phyloP scores from a whole-genome alignment of 2,113 vertebrate species.

The Maccullochella peelii region DNA sequence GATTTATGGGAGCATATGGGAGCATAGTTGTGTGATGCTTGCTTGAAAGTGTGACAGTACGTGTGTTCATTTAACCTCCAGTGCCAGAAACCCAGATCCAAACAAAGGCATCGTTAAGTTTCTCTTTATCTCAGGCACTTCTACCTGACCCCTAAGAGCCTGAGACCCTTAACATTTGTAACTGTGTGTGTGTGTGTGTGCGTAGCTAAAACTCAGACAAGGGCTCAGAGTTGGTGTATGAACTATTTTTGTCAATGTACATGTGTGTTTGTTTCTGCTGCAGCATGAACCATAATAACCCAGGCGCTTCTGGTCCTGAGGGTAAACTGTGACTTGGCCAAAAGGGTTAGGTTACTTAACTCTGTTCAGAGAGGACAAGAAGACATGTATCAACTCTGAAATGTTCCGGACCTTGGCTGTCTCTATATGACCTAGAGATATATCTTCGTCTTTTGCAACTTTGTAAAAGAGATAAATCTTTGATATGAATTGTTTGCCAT shows the following conservation, averaged over 20 bases:
- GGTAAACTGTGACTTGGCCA: background rate
- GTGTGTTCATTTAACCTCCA: constrained; percentile 11
- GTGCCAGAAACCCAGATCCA: background rate
- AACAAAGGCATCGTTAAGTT: constrained; percentile 9
- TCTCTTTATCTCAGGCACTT: background rate
- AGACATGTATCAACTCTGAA: constrained; percentile 9
- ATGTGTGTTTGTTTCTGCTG: background rate
- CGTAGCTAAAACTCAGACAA: background rate
- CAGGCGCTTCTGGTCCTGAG: background rate
- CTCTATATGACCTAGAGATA: background rate
- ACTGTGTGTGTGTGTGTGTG: background rate
- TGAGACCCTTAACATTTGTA: background rate
- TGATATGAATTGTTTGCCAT: background rate
- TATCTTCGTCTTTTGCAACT: constrained; percentile 16
- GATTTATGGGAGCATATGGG: background rate
- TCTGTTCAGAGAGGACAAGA: background rate
- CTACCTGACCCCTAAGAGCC: background rate
- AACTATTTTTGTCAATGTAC: background rate
- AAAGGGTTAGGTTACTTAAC: background rate
- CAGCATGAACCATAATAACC: background rate
- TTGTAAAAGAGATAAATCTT: constrained; percentile 11
- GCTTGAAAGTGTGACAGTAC: background rate
- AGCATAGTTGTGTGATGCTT: background rate
- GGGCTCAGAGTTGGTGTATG: background rate
- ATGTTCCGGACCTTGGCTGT: background rate